phyloP scores from a whole-genome alignment of 2,888 invertebrate species.

The Ypsolopha sequella region DNA sequence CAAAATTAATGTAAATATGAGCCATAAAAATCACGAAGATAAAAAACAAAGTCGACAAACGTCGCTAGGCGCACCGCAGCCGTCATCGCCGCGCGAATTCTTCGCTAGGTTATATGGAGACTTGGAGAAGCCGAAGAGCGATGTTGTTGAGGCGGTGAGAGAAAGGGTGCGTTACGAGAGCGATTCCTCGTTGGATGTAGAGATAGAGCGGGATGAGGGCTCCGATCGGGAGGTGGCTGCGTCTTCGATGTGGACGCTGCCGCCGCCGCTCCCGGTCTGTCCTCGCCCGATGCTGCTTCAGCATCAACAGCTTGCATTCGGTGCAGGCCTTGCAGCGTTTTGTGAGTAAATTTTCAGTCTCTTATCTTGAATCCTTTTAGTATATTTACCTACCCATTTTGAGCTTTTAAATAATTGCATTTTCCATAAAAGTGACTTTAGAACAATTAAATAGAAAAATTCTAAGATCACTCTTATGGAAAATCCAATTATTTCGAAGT shows the following conservation, averaged over 20 bases:
- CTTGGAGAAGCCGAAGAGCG: conserved; percentile 63
- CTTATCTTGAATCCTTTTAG: no score
- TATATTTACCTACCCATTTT: no score
- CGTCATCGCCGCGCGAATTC: conserved; percentile 84
- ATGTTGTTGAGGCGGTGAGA: conserved; percentile 7
- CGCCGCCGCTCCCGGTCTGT: conserved; percentile 52
- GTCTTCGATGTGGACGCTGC: conserved; percentile 33
- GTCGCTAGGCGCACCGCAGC: conserved; percentile 41
- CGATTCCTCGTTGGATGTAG: conserved; percentile 60
- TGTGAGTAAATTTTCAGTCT: conserved; percentile 41
- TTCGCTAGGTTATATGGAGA: conserved; percentile 86
- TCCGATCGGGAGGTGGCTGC: conserved; percentile 18
- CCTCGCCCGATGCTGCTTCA: conserved; percentile 52
- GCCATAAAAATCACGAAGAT: neutral
- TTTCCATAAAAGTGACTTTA: no score
- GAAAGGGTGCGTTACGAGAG: conserved; percentile 26
- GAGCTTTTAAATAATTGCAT: no score
- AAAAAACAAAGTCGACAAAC: neutral
- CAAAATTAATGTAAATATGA: neutral
- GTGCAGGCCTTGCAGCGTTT: conserved; percentile 70
- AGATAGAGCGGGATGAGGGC: conserved; percentile 29
- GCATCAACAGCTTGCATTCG: conserved; percentile 69
- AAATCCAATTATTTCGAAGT: no score
- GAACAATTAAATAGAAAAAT: no score
- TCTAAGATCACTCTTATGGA: no score